A percentile compares a stretch with the other conserved stretches of the same genome.
Evolutionary conservation across 2,797 vertebrate genomes (phyloP).

Genomic region (Craterocephalus amniculus): DNA sequence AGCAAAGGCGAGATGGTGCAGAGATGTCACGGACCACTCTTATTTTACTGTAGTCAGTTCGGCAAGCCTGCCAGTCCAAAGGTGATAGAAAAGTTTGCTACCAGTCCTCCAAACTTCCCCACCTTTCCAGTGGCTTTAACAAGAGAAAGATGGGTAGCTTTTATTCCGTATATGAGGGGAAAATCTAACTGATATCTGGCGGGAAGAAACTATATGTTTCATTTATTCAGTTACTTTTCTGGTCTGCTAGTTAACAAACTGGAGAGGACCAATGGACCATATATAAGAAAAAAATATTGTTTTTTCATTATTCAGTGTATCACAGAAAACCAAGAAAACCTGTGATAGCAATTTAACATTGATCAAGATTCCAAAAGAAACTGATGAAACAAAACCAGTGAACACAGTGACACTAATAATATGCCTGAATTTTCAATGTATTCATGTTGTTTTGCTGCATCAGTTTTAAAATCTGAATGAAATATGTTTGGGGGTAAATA

Average conservation of each 20-base stretch:
- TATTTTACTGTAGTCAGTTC: slow-evolving; percentile 59
- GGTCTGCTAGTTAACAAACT: not conserved
- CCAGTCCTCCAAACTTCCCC: slow-evolving; percentile 68
- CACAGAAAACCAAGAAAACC: not conserved
- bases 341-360: slow-evolving; percentile 1
- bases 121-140: slow-evolving; percentile 59
- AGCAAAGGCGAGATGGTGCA: slow-evolving; percentile 68
- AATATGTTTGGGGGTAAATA: slow-evolving; percentile 30
- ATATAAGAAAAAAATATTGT: not conserved
- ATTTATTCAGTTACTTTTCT: not conserved
- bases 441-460: not conserved
- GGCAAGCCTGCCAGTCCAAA: slow-evolving; percentile 65
- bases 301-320: not conserved
- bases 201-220: slow-evolving; percentile 44
- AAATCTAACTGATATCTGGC: slow-evolving; percentile 44
- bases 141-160: slow-evolving; percentile 60
- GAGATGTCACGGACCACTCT: slow-evolving; percentile 62
- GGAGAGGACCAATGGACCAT: not conserved
- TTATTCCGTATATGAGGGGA: slow-evolving; percentile 55
- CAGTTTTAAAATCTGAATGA: slow-evolving; percentile 15
- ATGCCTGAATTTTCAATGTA: slow-evolving; percentile 30
- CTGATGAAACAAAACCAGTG: slow-evolving; percentile 19
- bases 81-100: slow-evolving; percentile 78
- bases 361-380: not conserved
- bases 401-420: slow-evolving; percentile 26